These are phyloP conservation scores for Hemiscyllium ocellatum DNA, from an alignment of 2,113 vertebrate species.

Conservation along the genomic window DNA sequence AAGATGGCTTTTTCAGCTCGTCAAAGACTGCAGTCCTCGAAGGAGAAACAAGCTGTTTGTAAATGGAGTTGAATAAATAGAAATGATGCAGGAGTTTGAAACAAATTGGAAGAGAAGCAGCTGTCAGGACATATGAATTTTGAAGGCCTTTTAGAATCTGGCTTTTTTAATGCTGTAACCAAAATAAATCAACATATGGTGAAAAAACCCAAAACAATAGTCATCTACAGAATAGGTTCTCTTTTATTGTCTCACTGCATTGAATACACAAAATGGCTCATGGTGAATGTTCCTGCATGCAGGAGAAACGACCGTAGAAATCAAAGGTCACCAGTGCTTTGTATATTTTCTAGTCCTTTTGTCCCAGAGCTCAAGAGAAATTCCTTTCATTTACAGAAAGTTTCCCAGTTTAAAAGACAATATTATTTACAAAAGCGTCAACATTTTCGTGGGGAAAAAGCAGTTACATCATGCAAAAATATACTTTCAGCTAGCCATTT, in stretches of 20 bases:
- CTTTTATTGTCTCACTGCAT: conserved; percentile 32
- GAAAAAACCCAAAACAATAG: background rate
- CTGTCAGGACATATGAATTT: background rate
- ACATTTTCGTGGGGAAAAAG: background rate
- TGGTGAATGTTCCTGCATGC: conserved; percentile 32
- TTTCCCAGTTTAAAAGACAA: conserved; percentile 17
- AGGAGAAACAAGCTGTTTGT: background rate
- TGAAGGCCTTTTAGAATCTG: background rate
- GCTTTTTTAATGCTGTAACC: background rate
- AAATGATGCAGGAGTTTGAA: background rate
- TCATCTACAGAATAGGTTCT: conserved; percentile 16
- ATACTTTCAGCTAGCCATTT: conserved; percentile 31
- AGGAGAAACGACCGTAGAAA: conserved; percentile 21
- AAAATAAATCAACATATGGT: background rate
- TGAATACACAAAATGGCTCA: conserved; percentile 37
- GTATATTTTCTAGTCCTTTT: conserved; percentile 12
- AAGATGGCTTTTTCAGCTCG: background rate
- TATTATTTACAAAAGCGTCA: conserved; percentile 31
- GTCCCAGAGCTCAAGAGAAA: conserved; percentile 30
- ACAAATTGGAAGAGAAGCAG: background rate
- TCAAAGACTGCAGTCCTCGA: background rate
- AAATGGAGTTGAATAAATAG: background rate
- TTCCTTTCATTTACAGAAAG: conserved; percentile 15
- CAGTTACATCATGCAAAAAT: conserved; percentile 29
- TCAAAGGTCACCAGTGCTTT: conserved; percentile 25